phyloP scores from a whole-genome alignment of 1,140 invertebrate genomes.

The Trypoxylus dichotomus region DNA sequence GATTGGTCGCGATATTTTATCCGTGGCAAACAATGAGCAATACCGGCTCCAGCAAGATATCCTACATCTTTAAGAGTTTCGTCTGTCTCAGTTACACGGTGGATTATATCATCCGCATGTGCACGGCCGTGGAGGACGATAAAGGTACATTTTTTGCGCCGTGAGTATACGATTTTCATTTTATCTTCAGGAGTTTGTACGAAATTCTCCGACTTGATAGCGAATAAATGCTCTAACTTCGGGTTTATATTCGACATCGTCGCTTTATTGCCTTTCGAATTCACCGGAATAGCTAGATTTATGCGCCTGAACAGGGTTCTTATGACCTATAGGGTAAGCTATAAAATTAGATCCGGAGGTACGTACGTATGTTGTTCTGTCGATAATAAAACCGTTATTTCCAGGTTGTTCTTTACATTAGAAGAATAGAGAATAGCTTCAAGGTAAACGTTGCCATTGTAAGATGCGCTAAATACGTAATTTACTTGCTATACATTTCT shows the following conservation, averaged over 20 bases:
- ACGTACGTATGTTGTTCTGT: neutral
- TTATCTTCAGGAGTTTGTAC: constrained; percentile 13
- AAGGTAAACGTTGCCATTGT: constrained; percentile 37
- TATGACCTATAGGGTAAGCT: constrained; percentile 19
- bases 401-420: constrained; percentile 21
- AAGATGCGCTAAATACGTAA: constrained; percentile 35
- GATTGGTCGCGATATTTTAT: constrained; percentile 27
- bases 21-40: constrained; percentile 18
- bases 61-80: constrained; percentile 5
- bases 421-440: constrained; percentile 29
- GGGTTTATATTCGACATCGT: constrained; percentile 12
- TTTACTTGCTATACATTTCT: constrained; percentile 33
- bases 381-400: neutral
- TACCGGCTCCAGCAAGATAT: neutral
- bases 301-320: constrained; percentile 27
- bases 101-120: constrained; percentile 27
- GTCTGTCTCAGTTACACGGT: constrained; percentile 17
- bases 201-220: constrained; percentile 23
- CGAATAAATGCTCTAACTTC: neutral
- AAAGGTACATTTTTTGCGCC: constrained; percentile 12
- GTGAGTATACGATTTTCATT: neutral
- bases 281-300: neutral
- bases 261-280: constrained; percentile 20
- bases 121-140: constrained; percentile 31
- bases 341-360: neutral